Percentiles rank a stretch among this genome's conserved stretches.
Conservation (phyloP, 2,797 vertebrate species). For the Schizopygopsis malacanthus region DNA sequence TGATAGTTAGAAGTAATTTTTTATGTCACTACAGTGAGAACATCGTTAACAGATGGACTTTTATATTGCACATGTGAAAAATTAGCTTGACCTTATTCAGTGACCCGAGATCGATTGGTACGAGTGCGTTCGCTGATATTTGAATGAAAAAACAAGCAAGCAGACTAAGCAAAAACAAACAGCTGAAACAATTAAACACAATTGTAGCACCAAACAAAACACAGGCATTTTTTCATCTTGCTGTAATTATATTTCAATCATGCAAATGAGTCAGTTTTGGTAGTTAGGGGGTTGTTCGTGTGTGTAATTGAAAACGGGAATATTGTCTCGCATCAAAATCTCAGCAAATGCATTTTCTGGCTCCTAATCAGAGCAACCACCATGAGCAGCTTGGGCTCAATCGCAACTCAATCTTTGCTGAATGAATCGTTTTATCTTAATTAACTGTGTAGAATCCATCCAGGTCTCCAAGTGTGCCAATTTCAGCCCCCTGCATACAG, state of each 20-base stretch:
- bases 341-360: conserved; percentile 73
- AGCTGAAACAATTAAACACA: conserved; percentile 61
- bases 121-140: conserved; percentile 58
- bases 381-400: conserved; percentile 64
- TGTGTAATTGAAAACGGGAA: conserved; percentile 87
- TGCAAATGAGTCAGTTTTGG: conserved; percentile 82
- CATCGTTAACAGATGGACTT: conserved; percentile 1
- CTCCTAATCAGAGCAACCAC: conserved; percentile 77
- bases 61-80: background rate
- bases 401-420: conserved; percentile 74
- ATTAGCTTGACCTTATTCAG: background rate
- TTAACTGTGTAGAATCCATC: conserved; percentile 80
- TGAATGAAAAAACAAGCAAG: conserved; percentile 31
- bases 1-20: background rate
- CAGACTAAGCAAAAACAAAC: conserved; percentile 53
- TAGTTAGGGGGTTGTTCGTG: conserved; percentile 82
- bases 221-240: conserved; percentile 73
- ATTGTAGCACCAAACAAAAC: conserved; percentile 74
- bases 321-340: conserved; percentile 80
- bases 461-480: conserved; percentile 68
- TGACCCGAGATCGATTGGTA: conserved; percentile 53
- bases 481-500: conserved; percentile 56
- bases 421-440: conserved; percentile 84
- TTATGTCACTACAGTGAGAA: background rate
- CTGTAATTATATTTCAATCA: conserved; percentile 84